A percentile compares a stretch with the other conserved stretches of the same genome.
Conservation (phyloP, 2,888 invertebrate genomes). For the Polydrusus tereticollis region DNA sequence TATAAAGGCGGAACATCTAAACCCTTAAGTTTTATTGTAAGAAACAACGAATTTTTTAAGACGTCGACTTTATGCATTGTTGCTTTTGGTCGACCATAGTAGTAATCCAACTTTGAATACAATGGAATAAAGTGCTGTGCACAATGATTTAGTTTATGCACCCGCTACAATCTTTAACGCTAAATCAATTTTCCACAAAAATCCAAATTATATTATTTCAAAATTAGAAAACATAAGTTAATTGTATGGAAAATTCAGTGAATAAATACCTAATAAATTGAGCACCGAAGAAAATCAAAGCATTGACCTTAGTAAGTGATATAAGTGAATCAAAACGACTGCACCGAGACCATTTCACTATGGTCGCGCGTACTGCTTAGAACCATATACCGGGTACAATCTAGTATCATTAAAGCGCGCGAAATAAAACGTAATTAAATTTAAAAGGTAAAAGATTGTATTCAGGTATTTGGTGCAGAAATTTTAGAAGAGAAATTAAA, state of each 20-base stretch:
- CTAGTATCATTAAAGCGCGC: background rate
- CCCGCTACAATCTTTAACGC: background rate
- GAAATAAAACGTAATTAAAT: background rate
- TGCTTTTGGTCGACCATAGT: too few relatives aligned
- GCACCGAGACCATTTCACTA: conserved; percentile 26
- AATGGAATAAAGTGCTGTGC: too few relatives aligned
- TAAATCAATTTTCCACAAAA: conserved; percentile 5
- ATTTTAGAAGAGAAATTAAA: conserved; percentile 1
- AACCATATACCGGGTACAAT: conserved; percentile 4
- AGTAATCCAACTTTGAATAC: too few relatives aligned
- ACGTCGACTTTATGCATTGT: too few relatives aligned
- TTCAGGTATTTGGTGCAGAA: conserved; percentile 20
- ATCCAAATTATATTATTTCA: background rate
- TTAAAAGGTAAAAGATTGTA: conserved; percentile 21
- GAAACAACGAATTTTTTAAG: too few relatives aligned
- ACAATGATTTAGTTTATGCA: too few relatives aligned
- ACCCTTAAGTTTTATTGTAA: too few relatives aligned
- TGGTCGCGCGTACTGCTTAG: conserved; percentile 22
- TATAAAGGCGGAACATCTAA: too few relatives aligned
- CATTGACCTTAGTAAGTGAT: conserved; percentile 44
- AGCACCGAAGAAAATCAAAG: conserved; percentile 41
- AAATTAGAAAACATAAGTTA: background rate
- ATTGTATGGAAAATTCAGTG: conserved; percentile 7
- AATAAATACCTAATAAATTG: conserved; percentile 14
- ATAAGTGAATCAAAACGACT: conserved; percentile 39